These are phyloP conservation scores for Nesidiocoris tenuis DNA, from an alignment of 2,888 invertebrate genomes.

Conservation along the genomic window DNA sequence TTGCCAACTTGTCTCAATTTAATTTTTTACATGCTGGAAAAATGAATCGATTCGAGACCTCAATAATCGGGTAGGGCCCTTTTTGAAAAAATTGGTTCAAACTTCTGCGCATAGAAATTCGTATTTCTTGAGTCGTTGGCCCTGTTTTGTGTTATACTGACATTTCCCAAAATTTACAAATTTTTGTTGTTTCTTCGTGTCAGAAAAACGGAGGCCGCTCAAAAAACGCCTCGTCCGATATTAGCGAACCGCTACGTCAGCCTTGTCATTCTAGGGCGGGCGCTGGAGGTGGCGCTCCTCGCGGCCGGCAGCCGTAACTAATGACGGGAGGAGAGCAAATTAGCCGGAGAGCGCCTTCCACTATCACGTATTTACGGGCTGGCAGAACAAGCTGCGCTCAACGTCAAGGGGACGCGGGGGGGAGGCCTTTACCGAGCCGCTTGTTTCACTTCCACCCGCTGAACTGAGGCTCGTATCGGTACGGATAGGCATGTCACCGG, in stretches of 20 bases:
- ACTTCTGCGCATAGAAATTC: too few relatives aligned
- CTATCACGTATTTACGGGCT: constrained; percentile 17
- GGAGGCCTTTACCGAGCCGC: neutral
- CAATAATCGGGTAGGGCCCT: too few relatives aligned
- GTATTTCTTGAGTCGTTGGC: too few relatives aligned
- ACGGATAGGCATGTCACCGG: neutral
- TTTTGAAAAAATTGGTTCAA: too few relatives aligned
- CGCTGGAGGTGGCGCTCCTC: constrained; percentile 2
- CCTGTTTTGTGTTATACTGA: too few relatives aligned
- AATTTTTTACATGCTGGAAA: too few relatives aligned
- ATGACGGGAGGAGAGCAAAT: neutral
- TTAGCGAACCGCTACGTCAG: neutral
- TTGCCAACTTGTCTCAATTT: too few relatives aligned
- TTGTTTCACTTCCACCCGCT: neutral
- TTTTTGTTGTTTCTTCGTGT: too few relatives aligned
- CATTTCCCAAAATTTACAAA: too few relatives aligned
- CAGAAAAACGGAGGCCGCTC: too few relatives aligned
- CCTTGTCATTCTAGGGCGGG: neutral
- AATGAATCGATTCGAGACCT: too few relatives aligned
- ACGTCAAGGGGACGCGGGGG: neutral
- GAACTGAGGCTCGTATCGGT: neutral
- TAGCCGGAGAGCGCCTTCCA: constrained; percentile 16
- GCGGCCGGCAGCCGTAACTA: neutral
- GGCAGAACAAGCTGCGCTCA: constrained; percentile 3
- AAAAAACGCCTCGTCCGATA: too few relatives aligned